Percentiles rank a stretch among this genome's conserved stretches.
Conservation (phyloP, 2,113 vertebrate species). For the Phaetusa simplex region DNA sequence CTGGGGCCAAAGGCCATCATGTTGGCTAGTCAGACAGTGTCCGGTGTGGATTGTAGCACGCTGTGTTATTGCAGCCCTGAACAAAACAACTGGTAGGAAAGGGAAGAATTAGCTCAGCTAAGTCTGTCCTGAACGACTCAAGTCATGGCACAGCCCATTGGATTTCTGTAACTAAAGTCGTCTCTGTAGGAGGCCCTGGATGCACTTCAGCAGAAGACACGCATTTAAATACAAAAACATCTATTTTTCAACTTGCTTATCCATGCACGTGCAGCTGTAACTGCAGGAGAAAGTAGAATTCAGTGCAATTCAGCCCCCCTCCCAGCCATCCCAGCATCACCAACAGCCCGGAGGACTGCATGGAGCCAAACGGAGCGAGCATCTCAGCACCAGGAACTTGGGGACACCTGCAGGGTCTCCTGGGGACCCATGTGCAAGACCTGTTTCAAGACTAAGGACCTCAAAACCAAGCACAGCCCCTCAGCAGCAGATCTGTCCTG, state of each 20-base stretch:
- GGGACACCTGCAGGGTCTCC: too few species aligned
- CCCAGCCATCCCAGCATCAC: accelerated
- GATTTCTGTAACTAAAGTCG: neutral
- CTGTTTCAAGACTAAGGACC: neutral
- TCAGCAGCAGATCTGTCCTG: neutral
- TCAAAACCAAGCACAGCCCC: neutral
- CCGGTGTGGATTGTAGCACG: neutral
- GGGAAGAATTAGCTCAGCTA: neutral
- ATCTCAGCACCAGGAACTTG: neutral
- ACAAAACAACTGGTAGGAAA: neutral
- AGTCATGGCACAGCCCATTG: neutral
- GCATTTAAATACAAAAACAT: neutral
- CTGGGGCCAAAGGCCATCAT: neutral
- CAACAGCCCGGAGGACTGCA: neutral
- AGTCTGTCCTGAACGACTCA: neutral
- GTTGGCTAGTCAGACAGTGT: neutral
- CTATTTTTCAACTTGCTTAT: neutral
- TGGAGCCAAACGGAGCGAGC: neutral
- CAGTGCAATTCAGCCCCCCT: accelerated
- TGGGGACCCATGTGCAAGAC: neutral
- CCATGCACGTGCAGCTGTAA: neutral
- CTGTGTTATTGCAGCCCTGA: neutral
- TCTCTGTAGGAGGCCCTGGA: neutral
- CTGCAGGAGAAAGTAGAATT: neutral
- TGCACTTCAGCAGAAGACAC: neutral